Percentiles rank a stretch among this genome's conserved stretches.
phyloP scores from a whole-genome alignment of 2,113 vertebrate species.

The Ophthalmotilapia sp. region DNA sequence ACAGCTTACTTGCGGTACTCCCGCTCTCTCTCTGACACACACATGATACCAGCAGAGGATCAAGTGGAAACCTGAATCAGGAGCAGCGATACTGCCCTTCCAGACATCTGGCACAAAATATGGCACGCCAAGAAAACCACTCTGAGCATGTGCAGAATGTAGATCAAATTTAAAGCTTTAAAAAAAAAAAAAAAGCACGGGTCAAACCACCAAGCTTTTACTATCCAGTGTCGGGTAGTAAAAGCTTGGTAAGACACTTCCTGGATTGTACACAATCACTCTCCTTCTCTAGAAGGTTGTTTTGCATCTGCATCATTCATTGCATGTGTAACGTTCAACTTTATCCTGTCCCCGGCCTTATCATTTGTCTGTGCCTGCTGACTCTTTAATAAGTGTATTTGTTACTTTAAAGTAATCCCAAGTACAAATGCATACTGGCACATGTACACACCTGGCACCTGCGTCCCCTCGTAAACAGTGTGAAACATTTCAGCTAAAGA shows the following conservation, averaged over 20 bases:
- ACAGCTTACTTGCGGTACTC: background rate
- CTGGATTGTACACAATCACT: background rate
- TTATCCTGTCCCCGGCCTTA: background rate
- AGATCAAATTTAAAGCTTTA: constrained; percentile 26
- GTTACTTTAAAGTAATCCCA: background rate
- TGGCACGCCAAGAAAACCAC: constrained; percentile 24
- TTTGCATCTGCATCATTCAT: background rate
- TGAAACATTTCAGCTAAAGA: background rate
- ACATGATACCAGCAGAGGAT: background rate
- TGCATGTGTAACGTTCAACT: background rate
- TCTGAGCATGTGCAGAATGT: constrained; percentile 48
- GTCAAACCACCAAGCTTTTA: background rate
- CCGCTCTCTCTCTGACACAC: background rate
- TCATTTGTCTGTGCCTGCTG: background rate
- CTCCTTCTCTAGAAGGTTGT: background rate
- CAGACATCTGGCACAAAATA: constrained; percentile 31
- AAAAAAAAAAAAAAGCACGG: background rate
- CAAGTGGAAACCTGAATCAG: constrained; percentile 30
- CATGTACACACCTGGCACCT: background rate
- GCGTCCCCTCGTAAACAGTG: background rate
- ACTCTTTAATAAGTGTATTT: background rate
- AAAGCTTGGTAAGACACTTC: background rate
- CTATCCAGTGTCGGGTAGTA: background rate
- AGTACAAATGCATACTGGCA: background rate
- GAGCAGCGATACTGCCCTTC: background rate